Percentiles rank a stretch among this genome's conserved stretches.
These are phyloP conservation scores for Eciton burchellii DNA, from an alignment of 1,140 invertebrate species.

Conservation along the genomic window DNA sequence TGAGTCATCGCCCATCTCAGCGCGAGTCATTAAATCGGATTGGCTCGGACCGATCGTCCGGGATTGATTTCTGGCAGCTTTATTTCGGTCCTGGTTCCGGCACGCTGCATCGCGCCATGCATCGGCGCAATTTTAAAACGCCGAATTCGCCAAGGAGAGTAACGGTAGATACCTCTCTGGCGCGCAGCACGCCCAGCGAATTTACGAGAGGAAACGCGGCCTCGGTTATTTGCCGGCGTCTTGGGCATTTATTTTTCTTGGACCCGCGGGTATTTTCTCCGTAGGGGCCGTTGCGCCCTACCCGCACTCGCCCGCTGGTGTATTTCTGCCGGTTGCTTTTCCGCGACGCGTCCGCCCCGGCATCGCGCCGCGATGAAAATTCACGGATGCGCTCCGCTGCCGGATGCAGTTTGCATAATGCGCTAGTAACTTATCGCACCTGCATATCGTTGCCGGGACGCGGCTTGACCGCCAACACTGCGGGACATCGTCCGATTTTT, in stretches of 20 bases:
- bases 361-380: constrained; percentile 52
- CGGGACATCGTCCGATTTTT: constrained; percentile 60
- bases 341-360: constrained; percentile 25
- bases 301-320: background rate
- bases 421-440: constrained; percentile 58
- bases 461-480: constrained; percentile 57
- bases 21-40: background rate
- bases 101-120: background rate
- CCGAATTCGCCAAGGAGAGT: constrained; percentile 33
- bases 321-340: constrained; percentile 59
- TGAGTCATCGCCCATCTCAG: background rate
- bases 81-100: constrained; percentile 1
- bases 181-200: constrained; percentile 41
- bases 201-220: constrained; percentile 55
- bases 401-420: constrained; percentile 62
- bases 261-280: constrained; percentile 23
- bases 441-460: constrained; percentile 58
- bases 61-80: background rate
- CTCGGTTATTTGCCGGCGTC: constrained; percentile 52
- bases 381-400: constrained; percentile 57
- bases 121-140: constrained; percentile 35
- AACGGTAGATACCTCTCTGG: constrained; percentile 48
- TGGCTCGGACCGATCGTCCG: background rate
- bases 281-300: background rate
- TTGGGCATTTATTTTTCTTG: constrained; percentile 59